Evolutionary conservation across 2,888 invertebrate species (phyloP).

Genomic region (Eristalis arbustorum): DNA sequence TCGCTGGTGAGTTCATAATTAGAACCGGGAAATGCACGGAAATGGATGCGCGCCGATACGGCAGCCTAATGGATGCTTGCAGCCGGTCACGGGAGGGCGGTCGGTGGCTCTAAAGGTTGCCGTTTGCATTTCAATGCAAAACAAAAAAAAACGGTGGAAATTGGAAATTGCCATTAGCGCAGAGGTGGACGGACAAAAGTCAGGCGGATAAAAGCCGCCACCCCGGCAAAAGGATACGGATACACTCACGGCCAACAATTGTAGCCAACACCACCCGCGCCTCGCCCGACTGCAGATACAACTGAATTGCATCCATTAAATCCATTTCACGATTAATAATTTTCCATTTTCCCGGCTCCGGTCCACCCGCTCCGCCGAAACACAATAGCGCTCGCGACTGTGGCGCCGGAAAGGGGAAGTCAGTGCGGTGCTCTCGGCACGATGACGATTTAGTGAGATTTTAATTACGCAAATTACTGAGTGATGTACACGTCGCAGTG

Average conservation of each 20-base stretch:
- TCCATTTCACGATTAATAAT: constrained; percentile 67
- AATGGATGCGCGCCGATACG: not conserved
- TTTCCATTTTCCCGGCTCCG: constrained; percentile 49
- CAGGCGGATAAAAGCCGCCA: not conserved
- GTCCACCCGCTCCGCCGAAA: constrained; percentile 11
- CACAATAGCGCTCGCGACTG: constrained; percentile 8
- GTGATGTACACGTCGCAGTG: constrained; percentile 41
- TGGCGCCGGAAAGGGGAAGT: constrained; percentile 20
- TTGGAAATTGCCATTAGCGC: constrained; percentile 66
- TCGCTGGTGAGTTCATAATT: constrained; percentile 42
- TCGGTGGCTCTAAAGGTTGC: not conserved
- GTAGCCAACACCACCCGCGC: constrained; percentile 10
- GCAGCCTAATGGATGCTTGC: not conserved
- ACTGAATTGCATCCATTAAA: constrained; percentile 57
- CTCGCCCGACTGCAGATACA: not conserved
- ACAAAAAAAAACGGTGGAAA: constrained; percentile 23
- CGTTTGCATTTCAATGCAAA: constrained; percentile 55
- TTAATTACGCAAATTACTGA: constrained; percentile 69
- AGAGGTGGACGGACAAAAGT: constrained; percentile 5
- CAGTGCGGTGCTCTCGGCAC: not conserved
- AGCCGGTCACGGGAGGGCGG: not conserved
- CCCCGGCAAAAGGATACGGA: constrained; percentile 40
- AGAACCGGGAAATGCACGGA: constrained; percentile 30
- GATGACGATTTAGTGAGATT: constrained; percentile 65
- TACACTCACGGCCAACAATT: constrained; percentile 29